These are phyloP conservation scores for Pocillopora meandrina DNA, from an alignment of 92 coral and sea anemone species.

Conservation along the genomic window DNA sequence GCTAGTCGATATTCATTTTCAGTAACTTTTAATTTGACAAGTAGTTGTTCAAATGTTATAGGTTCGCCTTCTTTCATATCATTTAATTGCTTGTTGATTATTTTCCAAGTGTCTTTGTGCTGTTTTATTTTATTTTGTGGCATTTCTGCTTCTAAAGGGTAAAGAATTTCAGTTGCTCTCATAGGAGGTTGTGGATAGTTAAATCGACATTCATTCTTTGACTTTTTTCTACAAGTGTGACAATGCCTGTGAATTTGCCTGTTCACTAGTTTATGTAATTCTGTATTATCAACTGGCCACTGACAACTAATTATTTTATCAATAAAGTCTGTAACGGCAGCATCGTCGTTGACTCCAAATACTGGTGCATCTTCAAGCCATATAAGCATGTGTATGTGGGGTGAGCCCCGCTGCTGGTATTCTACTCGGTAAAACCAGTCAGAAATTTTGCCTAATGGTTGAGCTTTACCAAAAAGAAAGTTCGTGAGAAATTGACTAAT, in stretches of 20 bases:
- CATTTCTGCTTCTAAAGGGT: constrained; percentile 57
- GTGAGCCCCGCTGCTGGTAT: constrained; percentile 46
- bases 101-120: constrained; percentile 58
- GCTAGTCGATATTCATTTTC: constrained; percentile 62
- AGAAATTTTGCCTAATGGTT: background rate
- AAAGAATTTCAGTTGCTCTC: constrained; percentile 58
- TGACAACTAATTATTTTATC: constrained; percentile 31
- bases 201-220: too few relatives aligned
- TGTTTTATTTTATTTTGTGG: constrained; percentile 28
- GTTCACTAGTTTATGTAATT: constrained; percentile 29
- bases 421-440: constrained; percentile 41
- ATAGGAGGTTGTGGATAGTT: constrained; percentile 44
- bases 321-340: constrained; percentile 20
- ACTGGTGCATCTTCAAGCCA: constrained; percentile 30
- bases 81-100: constrained; percentile 33
- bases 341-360: constrained; percentile 29
- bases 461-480: constrained; percentile 4
- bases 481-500: constrained; percentile 4
- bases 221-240: too few relatives aligned
- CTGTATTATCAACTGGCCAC: constrained; percentile 22
- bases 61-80: constrained; percentile 48
- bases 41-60: constrained; percentile 61
- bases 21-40: constrained; percentile 33
- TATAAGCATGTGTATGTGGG: constrained; percentile 42
- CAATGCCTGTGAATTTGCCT: too few relatives aligned